Evolutionary conservation across 2,888 invertebrate species (phyloP), one percentile per base, ranked within the genome.

Genomic region (Scaeva pyrastri): DNA sequence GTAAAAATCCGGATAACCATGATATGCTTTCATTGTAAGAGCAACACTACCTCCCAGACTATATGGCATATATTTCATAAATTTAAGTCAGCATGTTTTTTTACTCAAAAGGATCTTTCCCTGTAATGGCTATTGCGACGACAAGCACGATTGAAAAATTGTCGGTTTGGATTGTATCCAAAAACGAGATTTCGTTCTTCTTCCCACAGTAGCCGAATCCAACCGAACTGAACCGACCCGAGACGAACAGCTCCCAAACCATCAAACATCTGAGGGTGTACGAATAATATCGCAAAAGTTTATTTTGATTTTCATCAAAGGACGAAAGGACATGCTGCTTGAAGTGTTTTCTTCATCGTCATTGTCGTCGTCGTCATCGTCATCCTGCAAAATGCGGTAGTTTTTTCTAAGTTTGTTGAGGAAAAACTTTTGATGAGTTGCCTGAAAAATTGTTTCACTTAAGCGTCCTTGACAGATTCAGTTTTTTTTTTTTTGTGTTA

Each of bases 131-230:
- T 19, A 45, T 68, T 68, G 55, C 80, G 62, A 62, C 55, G 62
- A 60, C 36, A 55, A 23, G 45, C 39, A 31, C 41, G 31, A 62
- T 52, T 50, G 68, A 39, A 62, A 62, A 75, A 55, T 66, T 45
- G 60, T 75, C 56, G 70, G 52, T 48, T 83, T 83, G 83, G 83
- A 78, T 62, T 78, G 73, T 60, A 55, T 83, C 83, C 83, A 83
- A 83, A 56, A 75, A 79, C 31, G 45, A 71, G 56, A 74, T 45
- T 82, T 72, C 52, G 12, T 52, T n/a, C 39, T 39, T 23, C 21
- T 36, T 31, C 31, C 6, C 31, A 31, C 16, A 21, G 10, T 12
- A 19, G 2, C 39, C 8, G 39, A n/a, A n/a, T n/a, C n/a, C 10
- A 19, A 14, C 58, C 8, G 11, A 19, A 19, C 39, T 23, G 43